Conservation (phyloP, 2,113 vertebrate genomes). For the Emydocephalus ijimae region DNA sequence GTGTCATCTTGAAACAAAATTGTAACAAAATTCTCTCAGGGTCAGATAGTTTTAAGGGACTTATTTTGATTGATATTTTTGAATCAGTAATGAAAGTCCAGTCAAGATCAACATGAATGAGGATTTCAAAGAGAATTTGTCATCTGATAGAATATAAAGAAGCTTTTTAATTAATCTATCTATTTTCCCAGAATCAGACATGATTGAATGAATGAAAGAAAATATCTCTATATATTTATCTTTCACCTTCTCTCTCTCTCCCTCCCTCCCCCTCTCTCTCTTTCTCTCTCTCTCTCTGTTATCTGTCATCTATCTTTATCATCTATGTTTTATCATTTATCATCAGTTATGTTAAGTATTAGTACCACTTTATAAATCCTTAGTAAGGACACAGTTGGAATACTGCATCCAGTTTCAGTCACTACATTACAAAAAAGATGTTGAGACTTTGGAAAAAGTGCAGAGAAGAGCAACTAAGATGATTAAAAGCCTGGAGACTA, state of each 20-base stretch:
- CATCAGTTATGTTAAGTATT: no score
- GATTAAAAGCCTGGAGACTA: no score
- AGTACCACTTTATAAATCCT: no score
- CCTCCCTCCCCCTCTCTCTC: no score
- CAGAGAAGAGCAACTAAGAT: no score
- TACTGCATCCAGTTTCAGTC: no score
- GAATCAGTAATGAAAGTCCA: neutral
- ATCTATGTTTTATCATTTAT: no score
- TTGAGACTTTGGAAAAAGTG: no score
- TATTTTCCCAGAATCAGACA: neutral
- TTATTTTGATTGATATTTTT: neutral
- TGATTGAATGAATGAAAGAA: neutral
- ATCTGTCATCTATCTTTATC: neutral
- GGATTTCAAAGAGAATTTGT: neutral
- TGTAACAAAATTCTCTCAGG: neutral
- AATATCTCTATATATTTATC: neutral
- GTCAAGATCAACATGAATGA: neutral
- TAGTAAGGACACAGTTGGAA: no score
- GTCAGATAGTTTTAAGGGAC: neutral
- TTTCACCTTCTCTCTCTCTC: no score
- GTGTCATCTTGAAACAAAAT: neutral
- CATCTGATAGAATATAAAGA: neutral
- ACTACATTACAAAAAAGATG: no score
- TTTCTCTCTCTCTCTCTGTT: no score
- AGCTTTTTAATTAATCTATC: neutral